Evolutionary conservation across 1,140 invertebrate genomes (phyloP).

Genomic region (Pantala flavescens): DNA sequence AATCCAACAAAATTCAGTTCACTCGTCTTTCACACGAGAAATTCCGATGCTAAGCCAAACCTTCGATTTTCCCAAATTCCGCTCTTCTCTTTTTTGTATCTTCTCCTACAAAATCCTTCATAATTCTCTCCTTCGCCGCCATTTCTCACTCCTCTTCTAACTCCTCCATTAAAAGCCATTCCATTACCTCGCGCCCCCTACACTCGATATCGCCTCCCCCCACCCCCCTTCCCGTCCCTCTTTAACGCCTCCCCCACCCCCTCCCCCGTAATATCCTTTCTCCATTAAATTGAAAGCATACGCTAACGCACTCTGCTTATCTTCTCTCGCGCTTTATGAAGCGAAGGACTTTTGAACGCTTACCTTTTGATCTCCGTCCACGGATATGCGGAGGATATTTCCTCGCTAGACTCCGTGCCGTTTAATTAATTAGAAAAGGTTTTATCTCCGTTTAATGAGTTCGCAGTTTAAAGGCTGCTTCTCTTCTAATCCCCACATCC

Average conservation of each 20-base stretch:
- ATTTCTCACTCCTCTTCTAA: not conserved
- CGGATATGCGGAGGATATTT: not conserved
- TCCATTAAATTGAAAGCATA: constrained; percentile 8
- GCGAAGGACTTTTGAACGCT: not conserved
- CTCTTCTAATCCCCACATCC: not conserved
- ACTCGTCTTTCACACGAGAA: too few species aligned
- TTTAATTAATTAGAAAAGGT: constrained; percentile 8
- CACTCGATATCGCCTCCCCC: not conserved
- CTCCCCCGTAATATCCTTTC: not conserved
- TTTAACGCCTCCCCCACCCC: not conserved
- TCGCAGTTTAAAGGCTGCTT: not conserved
- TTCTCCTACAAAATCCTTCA: not conserved
- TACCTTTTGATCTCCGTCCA: constrained; percentile 1
- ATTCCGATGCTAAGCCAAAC: too few species aligned
- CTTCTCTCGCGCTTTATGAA: not conserved
- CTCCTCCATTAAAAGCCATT: constrained; percentile 1
- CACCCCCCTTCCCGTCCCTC: not conserved
- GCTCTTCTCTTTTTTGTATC: not conserved
- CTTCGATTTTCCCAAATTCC: not conserved
- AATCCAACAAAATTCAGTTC: too few species aligned
- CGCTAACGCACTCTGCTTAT: not conserved
- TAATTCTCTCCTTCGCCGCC: not conserved
- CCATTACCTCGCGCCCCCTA: not conserved
- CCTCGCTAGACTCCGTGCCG: not conserved
- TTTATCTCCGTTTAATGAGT: not conserved